Evolutionary conservation across 2,797 vertebrate species (phyloP).

Genomic region (Sebastes cheni): DNA sequence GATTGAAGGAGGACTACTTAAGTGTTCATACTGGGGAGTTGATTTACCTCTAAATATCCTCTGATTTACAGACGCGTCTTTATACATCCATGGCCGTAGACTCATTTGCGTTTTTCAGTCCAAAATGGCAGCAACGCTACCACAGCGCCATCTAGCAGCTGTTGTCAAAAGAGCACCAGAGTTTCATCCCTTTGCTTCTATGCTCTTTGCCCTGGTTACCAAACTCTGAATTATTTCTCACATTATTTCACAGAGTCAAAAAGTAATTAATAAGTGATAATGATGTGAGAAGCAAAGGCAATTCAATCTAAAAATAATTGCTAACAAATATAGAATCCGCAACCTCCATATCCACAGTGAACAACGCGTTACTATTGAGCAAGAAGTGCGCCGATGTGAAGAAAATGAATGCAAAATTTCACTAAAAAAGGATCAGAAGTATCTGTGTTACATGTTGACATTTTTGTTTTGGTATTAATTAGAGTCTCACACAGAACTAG

Average conservation of each 20-base stretch:
- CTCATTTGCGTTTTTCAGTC: too few species aligned
- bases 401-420: not conserved
- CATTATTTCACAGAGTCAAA: not conserved
- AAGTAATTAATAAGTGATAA: not conserved
- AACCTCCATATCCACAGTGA: not conserved
- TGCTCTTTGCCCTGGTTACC: not conserved
- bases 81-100: too few species aligned
- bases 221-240: not conserved
- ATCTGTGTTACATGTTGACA: not conserved
- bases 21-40: too few species aligned
- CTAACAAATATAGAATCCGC: not conserved
- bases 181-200: too few species aligned
- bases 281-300: not conserved
- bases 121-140: too few species aligned
- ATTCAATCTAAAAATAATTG: not conserved
- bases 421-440: not conserved
- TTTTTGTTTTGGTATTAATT: constrained; percentile 6
- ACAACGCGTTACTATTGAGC: not conserved
- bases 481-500: not conserved
- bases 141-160: too few species aligned
- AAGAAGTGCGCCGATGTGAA: not conserved
- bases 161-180: too few species aligned
- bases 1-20: too few species aligned
- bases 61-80: too few species aligned
- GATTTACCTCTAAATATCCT: too few species aligned